A percentile compares a stretch with the other conserved stretches of the same genome.
phyloP scores from a whole-genome alignment of 2,797 vertebrate species.

The Miichthys miiuy region DNA sequence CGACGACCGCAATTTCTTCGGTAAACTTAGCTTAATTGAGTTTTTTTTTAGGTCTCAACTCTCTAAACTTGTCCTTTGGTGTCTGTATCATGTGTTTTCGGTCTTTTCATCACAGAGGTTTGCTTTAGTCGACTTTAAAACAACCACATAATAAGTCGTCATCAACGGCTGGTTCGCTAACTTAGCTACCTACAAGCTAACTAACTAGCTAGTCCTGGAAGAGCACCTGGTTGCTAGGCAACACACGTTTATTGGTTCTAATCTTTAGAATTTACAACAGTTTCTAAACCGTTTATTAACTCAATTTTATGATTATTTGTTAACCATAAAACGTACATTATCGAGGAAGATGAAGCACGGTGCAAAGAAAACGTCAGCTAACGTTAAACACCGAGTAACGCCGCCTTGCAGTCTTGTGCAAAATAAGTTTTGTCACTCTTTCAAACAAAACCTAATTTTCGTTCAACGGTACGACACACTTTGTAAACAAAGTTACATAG shows the following conservation, averaged over 20 bases:
- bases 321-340: neutral
- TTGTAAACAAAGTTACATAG: too few relatives aligned
- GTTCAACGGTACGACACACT: too few relatives aligned
- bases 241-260: constrained; percentile 15
- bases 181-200: neutral
- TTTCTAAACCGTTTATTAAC: neutral
- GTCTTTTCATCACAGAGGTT: too few relatives aligned
- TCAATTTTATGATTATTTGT: too few relatives aligned
- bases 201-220: neutral
- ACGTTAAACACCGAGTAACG: neutral
- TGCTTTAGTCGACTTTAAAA: too few relatives aligned
- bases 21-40: neutral
- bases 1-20: rapidly evolving
- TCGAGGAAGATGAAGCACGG: neutral
- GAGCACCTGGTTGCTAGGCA: constrained; percentile 50
- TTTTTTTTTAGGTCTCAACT: neutral
- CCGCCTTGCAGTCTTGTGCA: neutral
- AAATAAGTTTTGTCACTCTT: neutral
- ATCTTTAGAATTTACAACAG: neutral
- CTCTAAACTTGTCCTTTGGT: constrained; percentile 19
- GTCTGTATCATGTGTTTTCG: too few relatives aligned
- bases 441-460: neutral
- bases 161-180: neutral
- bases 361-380: neutral
- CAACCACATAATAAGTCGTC: neutral